Conservation (phyloP, 2,888 invertebrate genomes). For the Charanyca ferruginea region DNA sequence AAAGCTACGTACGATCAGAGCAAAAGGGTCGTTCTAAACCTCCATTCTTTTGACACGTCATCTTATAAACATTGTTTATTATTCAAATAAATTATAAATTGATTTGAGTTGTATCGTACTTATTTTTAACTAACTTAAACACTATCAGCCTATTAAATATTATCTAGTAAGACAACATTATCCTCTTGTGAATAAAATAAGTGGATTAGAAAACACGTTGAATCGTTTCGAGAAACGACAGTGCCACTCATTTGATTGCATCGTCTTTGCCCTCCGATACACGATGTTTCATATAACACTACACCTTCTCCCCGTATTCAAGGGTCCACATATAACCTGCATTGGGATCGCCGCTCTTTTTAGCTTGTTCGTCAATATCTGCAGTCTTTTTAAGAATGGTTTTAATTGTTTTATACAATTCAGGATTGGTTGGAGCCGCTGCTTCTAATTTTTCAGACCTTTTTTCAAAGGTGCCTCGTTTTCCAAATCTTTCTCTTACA, state of each 20-base stretch:
- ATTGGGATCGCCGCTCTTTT: conserved; percentile 84
- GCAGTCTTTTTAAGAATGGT: conserved; percentile 84
- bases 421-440: conserved; percentile 72
- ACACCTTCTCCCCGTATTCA: conserved; percentile 87
- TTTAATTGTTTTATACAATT: conserved; percentile 79
- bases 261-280: not conserved
- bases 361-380: conserved; percentile 81
- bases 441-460: conserved; percentile 77
- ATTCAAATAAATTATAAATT: too few relatives aligned
- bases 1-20: too few relatives aligned
- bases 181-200: conserved; percentile 19
- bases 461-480: conserved; percentile 79
- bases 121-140: conserved; percentile 38
- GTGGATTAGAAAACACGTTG: not conserved
- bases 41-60: too few relatives aligned
- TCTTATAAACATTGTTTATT: too few relatives aligned
- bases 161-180: conserved; percentile 34
- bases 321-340: conserved; percentile 90
- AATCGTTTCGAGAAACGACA: not conserved
- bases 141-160: conserved; percentile 55
- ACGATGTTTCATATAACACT: conserved; percentile 46
- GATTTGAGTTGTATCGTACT: too few relatives aligned
- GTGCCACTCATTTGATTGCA: not conserved
- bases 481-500: conserved; percentile 87
- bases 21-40: too few relatives aligned